Base-by-base conservation (phyloP, 1,140 invertebrate genomes). In the Plectrocnemia conspersa region DNA sequence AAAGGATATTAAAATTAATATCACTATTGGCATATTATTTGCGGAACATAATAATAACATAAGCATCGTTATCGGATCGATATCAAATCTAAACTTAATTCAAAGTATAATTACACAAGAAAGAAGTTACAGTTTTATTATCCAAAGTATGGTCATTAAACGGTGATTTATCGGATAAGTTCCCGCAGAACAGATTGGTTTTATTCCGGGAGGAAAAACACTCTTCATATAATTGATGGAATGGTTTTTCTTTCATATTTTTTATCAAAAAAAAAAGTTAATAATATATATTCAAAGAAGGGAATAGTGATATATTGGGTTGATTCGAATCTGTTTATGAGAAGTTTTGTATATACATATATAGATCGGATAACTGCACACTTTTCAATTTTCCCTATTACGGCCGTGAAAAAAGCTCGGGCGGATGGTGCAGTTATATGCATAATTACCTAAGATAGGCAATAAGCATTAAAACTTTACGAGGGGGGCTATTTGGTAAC, bases 361-460 rank as follows among this genome's bases (percentile, higher is more conserved):
- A 40, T 19, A 35, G 32, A 35, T 35, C 16, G 16, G 16, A 35
- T 13, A 35, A 11, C 16, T 15, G 32, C 11, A 35, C 16, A 11
- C 27, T 29, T 41, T 54, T 54, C 52, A 54, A 54, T 54, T 48
- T 54, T 36, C 24, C 29, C 11, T 9, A n/a, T n/a, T n/a, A n/a
- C 50, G 22, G 38, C 35, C 9, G 40, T 24, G 16, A 42, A 36
- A 49, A 49, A 52, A 52, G 42, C 22, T 25, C 21, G 23, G 29
- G 41, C 16, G 25, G 54, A 50, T 24, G 41, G 47, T 52, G 58
- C 58, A 59, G 53, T 59, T 59, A 56, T 55, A 59, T 59, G 58
- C 58, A 56, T 59, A 59, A 59, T 59, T 59, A 52, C 50, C 50
- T 52, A 56, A 52, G 58, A 56, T 44, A 50, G 53, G 53, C 52